phyloP scores from a whole-genome alignment of 2,888 invertebrate genomes.

The Scelioninae gen. 1 region DNA sequence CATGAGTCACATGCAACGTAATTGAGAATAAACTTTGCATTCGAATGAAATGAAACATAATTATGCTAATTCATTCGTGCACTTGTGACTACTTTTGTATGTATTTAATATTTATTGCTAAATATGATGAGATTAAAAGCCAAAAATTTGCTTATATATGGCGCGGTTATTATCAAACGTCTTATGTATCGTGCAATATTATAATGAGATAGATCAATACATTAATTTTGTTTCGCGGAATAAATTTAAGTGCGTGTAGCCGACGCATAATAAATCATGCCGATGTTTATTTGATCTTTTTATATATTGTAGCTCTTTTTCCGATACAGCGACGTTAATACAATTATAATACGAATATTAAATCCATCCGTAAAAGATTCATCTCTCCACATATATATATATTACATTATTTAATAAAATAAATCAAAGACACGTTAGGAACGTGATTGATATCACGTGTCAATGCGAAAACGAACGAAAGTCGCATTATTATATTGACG shows the following conservation, averaged over 20 bases:
- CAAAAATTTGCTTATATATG: slow-evolving; percentile 8
- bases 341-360: slow-evolving; percentile 27
- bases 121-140: slow-evolving; percentile 25
- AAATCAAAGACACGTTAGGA: slow-evolving; percentile 34
- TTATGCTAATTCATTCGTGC: slow-evolving; percentile 62
- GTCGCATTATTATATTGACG: slow-evolving; percentile 57
- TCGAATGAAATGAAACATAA: slow-evolving; percentile 46
- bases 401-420: slow-evolving; percentile 24
- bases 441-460: slow-evolving; percentile 38
- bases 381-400: slow-evolving; percentile 10
- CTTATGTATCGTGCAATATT: slow-evolving; percentile 31
- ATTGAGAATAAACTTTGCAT: slow-evolving; percentile 54
- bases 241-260: slow-evolving; percentile 18
- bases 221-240: slow-evolving; percentile 22
- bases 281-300: not conserved
- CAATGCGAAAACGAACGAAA: slow-evolving; percentile 46
- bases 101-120: slow-evolving; percentile 45
- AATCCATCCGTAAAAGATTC: slow-evolving; percentile 38
- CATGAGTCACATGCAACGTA: slow-evolving; percentile 76
- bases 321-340: not conserved
- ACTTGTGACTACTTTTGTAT: slow-evolving; percentile 18
- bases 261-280: slow-evolving; percentile 8
- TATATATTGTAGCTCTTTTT: not conserved
- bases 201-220: slow-evolving; percentile 28
- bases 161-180: slow-evolving; percentile 19